These are phyloP conservation scores for Otis tarda DNA, from an alignment of 2,113 vertebrate genomes.

Conservation along the genomic window DNA sequence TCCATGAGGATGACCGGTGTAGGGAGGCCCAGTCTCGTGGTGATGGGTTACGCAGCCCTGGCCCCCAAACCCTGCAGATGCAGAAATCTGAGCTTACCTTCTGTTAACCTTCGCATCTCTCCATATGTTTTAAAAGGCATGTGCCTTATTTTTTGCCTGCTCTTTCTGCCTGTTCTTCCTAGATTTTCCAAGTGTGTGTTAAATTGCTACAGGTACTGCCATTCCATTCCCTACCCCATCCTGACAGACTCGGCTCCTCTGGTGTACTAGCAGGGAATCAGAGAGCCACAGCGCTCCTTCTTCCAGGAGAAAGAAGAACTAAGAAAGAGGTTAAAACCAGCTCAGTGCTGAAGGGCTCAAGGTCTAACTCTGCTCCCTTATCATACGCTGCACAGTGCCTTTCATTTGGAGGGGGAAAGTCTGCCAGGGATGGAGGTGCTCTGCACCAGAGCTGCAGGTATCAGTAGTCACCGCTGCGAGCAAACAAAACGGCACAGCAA, in stretches of 20 bases:
- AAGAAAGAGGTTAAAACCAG: not conserved
- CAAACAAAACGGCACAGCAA: fast-evolving
- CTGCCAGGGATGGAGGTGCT: not conserved
- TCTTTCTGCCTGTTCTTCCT: not conserved
- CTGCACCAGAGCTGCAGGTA: not conserved
- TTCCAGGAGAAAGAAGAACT: not conserved
- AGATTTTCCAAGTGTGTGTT: not conserved
- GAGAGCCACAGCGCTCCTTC: not conserved
- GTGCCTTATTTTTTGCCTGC: not conserved
- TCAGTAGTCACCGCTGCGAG: not conserved
- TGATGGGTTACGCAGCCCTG: fast-evolving
- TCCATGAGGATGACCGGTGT: not conserved
- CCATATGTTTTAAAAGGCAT: not conserved
- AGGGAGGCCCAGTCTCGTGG: not conserved
- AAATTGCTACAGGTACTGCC: not conserved
- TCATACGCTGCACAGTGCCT: fast-evolving
- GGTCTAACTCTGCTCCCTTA: not conserved
- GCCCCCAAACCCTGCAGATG: fast-evolving
- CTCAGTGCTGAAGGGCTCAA: not conserved
- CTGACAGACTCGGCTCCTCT: not conserved
- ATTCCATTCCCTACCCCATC: not conserved
- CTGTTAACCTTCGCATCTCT: not conserved
- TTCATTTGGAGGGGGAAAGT: fast-evolving
- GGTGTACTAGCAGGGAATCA: not conserved
- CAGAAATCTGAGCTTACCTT: not conserved